phyloP scores from a whole-genome alignment of 2,888 invertebrate species.

The Drosophila melanosoma region DNA sequence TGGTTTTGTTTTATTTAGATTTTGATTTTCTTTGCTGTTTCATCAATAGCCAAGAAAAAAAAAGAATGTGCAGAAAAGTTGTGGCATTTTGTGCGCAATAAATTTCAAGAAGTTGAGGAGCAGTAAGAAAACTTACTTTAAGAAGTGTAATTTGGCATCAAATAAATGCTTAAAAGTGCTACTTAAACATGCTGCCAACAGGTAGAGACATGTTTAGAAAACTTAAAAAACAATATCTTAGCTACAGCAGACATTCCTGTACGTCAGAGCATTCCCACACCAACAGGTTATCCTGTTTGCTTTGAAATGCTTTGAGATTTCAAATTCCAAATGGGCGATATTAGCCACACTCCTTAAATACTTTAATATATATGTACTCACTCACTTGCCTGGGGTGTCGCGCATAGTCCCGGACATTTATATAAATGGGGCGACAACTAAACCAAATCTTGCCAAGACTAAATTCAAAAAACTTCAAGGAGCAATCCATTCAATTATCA shows the following conservation, averaged over 20 bases:
- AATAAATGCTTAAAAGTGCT: not conserved
- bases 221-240: constrained; percentile 11
- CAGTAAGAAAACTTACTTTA: constrained; percentile 16
- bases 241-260: no score
- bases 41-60: constrained; percentile 34
- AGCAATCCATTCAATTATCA: constrained; percentile 77
- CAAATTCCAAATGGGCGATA: constrained; percentile 48
- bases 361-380: constrained; percentile 41
- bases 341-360: constrained; percentile 27
- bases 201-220: not conserved
- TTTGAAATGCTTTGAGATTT: constrained; percentile 12
- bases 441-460: constrained; percentile 6
- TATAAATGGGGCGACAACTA: constrained; percentile 57
- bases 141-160: constrained; percentile 22
- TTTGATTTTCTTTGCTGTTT: constrained; percentile 25
- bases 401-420: constrained; percentile 36
- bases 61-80: constrained; percentile 34
- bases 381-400: constrained; percentile 2
- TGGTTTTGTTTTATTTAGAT: constrained; percentile 5
- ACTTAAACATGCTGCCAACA: not conserved
- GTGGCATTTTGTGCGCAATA: constrained; percentile 36
- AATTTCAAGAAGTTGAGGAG: constrained; percentile 24
- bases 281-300: constrained; percentile 52
- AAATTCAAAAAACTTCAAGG: constrained; percentile 19
- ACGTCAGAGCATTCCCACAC: constrained; percentile 29